Percentiles rank a stretch among this genome's conserved stretches.
These are phyloP conservation scores for Gymnorhina tibicen DNA, from an alignment of 2,113 vertebrate species.

Conservation along the genomic window DNA sequence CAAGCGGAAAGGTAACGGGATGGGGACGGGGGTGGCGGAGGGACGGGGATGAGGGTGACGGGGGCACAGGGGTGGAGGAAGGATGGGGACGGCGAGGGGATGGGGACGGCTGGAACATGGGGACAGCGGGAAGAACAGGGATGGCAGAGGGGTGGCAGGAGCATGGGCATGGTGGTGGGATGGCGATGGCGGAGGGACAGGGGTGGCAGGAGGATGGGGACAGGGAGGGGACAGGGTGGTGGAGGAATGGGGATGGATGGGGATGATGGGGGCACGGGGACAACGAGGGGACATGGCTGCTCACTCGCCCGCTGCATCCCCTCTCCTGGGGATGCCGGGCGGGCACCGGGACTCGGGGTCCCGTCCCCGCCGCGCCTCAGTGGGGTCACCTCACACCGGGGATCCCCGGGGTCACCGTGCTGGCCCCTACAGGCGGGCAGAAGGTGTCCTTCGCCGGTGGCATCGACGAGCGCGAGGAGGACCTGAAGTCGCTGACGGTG, in stretches of 20 bases:
- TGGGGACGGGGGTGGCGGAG: background rate
- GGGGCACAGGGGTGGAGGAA: background rate
- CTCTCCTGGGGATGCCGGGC: fast-evolving
- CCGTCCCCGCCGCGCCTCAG: fast-evolving
- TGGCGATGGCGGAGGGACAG: background rate
- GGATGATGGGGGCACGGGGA: background rate
- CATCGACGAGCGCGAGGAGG: slow-evolving; percentile 21
- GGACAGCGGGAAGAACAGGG: background rate
- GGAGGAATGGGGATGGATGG: background rate
- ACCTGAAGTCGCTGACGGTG: slow-evolving; percentile 18
- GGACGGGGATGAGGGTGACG: background rate
- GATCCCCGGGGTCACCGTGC: background rate
- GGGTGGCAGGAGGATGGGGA: background rate
- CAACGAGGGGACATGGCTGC: fast-evolving
- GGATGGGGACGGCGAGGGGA: no score
- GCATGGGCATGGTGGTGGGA: background rate
- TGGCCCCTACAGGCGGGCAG: slow-evolving; percentile 11
- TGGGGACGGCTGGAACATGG: fast-evolving
- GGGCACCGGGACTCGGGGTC: fast-evolving
- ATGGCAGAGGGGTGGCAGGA: background rate
- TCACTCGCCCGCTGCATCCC: background rate
- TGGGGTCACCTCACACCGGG: background rate
- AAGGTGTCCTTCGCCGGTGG: slow-evolving; percentile 60
- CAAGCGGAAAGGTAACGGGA: slow-evolving; percentile 50
- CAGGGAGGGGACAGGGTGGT: background rate